These are phyloP conservation scores for Eurystomus glaucurus DNA, from an alignment of 2,797 vertebrate genomes.

Conservation along the genomic window DNA sequence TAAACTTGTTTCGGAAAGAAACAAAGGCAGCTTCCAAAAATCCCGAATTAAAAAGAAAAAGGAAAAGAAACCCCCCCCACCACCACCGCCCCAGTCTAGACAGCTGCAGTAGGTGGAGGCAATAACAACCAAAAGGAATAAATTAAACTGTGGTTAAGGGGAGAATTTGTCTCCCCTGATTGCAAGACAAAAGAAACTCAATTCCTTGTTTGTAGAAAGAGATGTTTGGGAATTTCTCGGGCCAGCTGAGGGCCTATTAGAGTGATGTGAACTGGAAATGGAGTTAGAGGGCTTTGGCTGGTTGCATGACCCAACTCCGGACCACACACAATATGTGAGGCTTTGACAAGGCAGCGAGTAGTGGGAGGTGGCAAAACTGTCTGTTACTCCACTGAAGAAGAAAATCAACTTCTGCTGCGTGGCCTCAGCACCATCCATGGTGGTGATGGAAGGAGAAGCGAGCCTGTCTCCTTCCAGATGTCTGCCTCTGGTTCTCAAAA, in stretches of 20 bases:
- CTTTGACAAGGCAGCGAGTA: background rate
- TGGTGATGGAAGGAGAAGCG: rapidly evolving
- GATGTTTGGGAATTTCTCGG: slow-evolving; percentile 45
- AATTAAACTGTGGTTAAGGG: slow-evolving; percentile 73
- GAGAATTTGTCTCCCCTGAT: slow-evolving; percentile 71
- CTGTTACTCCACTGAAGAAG: background rate
- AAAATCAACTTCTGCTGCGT: background rate
- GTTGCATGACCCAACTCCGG: background rate
- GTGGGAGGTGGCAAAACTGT: slow-evolving; percentile 12
- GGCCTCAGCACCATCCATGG: rapidly evolving
- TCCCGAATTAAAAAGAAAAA: slow-evolving; percentile 24
- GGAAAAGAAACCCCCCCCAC: background rate
- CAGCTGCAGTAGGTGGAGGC: slow-evolving; percentile 73
- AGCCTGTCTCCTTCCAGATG: background rate
- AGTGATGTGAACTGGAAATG: slow-evolving; percentile 68
- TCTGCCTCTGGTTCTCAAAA: background rate
- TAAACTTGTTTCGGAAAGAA: slow-evolving; percentile 59
- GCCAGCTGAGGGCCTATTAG: slow-evolving; percentile 48
- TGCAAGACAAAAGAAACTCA: slow-evolving; percentile 72
- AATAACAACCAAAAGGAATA: slow-evolving; percentile 66
- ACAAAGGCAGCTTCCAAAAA: slow-evolving; percentile 56
- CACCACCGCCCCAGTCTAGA: slow-evolving; percentile 62
- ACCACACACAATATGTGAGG: slow-evolving; percentile 51
- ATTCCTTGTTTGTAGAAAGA: slow-evolving; percentile 67
- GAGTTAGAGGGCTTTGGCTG: slow-evolving; percentile 47